Conservation (phyloP, 2,797 vertebrate genomes). For the Microcaecilia unicolor region DNA sequence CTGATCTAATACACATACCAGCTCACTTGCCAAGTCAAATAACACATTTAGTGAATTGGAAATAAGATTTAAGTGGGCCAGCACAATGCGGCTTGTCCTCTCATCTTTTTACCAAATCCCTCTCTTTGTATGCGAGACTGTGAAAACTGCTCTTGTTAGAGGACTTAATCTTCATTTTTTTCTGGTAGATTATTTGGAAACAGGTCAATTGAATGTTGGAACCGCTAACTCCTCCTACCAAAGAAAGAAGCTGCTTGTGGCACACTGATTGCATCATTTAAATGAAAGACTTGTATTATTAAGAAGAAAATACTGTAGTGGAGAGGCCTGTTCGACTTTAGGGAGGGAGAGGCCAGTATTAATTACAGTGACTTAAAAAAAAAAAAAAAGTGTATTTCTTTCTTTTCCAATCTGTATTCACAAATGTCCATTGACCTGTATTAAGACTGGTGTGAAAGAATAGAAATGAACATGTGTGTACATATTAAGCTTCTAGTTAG, state of each 20-base stretch:
- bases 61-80: slow-evolving; percentile 87
- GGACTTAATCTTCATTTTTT: slow-evolving; percentile 79
- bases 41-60: slow-evolving; percentile 92
- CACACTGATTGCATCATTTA: slow-evolving; percentile 56
- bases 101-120: slow-evolving; percentile 72
- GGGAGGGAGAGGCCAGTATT: slow-evolving; percentile 18
- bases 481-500: slow-evolving; percentile 35
- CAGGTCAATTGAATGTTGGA: slow-evolving; percentile 78
- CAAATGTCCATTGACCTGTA: slow-evolving; percentile 15
- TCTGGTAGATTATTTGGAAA: slow-evolving; percentile 84
- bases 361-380: slow-evolving; percentile 28
- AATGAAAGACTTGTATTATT: slow-evolving; percentile 49
- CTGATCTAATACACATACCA: slow-evolving; percentile 81
- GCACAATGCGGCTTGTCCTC: slow-evolving; percentile 74
- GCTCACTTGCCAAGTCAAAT: slow-evolving; percentile 90
- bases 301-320: slow-evolving; percentile 44
- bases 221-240: slow-evolving; percentile 66
- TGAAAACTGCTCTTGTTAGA: slow-evolving; percentile 84
- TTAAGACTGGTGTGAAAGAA: no score
- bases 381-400: slow-evolving; percentile 43
- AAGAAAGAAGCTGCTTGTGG: slow-evolving; percentile 54
- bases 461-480: slow-evolving; percentile 25
- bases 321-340: slow-evolving; percentile 24
- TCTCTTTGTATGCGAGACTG: slow-evolving; percentile 72
- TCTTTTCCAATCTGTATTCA: slow-evolving; percentile 25